phyloP scores from a whole-genome alignment of 2,888 invertebrate genomes.

The Eristalis arbustorum region DNA sequence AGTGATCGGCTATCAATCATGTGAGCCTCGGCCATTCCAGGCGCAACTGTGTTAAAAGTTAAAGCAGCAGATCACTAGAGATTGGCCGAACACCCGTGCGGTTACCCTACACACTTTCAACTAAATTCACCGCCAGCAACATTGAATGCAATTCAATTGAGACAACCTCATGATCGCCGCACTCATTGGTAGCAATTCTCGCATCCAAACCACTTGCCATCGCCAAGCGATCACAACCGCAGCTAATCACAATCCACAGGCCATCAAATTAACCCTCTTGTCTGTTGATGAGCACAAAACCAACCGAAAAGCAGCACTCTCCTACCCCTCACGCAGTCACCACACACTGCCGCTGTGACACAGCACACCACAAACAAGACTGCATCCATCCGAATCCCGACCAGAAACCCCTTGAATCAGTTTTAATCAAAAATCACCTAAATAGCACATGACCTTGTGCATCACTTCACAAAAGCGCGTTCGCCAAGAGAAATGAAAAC shows the following conservation, averaged over 20 bases:
- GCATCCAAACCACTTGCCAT: too few species aligned
- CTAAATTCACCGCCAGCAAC: too few species aligned
- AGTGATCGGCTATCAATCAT: too few species aligned
- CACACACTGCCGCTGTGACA: background rate
- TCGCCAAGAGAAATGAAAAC: background rate
- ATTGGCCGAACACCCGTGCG: too few species aligned
- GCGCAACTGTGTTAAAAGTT: too few species aligned
- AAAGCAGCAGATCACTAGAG: too few species aligned
- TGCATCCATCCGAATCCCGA: background rate
- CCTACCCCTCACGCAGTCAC: background rate
- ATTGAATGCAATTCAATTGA: too few species aligned
- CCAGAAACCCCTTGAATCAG: background rate
- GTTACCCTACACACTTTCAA: too few species aligned
- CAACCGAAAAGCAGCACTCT: background rate
- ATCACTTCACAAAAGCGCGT: slow-evolving; percentile 12
- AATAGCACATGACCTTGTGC: slow-evolving; percentile 44
- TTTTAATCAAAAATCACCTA: slow-evolving; percentile 11
- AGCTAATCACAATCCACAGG: background rate
- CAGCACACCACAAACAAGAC: background rate
- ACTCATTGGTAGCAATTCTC: too few species aligned
- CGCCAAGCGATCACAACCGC: background rate
- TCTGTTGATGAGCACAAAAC: background rate
- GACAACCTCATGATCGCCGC: too few species aligned
- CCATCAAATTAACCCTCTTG: background rate
- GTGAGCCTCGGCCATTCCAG: too few species aligned